These are phyloP conservation scores for Drosophila orosa DNA, from an alignment of 1,140 invertebrate genomes.

Conservation along the genomic window DNA sequence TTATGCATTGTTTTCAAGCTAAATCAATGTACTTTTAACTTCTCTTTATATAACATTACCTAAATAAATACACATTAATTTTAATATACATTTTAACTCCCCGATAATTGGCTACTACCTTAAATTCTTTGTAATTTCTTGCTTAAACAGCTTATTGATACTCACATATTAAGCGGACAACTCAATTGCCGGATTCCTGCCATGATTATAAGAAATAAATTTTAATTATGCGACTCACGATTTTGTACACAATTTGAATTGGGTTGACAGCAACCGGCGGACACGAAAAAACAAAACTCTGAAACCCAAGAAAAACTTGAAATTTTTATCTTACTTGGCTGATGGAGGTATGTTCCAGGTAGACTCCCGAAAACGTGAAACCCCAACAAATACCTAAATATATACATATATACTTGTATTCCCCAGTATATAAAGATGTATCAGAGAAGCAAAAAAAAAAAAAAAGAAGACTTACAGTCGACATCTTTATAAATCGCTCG, in stretches of 20 bases:
- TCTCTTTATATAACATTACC: not conserved
- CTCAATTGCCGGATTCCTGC: conserved; percentile 68
- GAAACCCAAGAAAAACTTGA: conserved; percentile 28
- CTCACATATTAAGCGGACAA: conserved; percentile 34
- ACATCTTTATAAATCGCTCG: conserved; percentile 81
- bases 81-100: not conserved
- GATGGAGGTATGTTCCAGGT: conserved; percentile 58
- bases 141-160: conserved; percentile 17
- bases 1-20: no score
- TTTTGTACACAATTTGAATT: conserved; percentile 82
- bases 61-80: not conserved
- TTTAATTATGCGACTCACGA: conserved; percentile 80
- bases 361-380: conserved; percentile 58
- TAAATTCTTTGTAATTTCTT: conserved; percentile 20
- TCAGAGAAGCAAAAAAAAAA: conserved; percentile 28
- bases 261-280: conserved; percentile 69
- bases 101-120: not conserved
- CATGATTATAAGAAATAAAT: conserved; percentile 72
- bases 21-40: not conserved
- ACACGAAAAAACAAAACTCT: conserved; percentile 28
- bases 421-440: conserved; percentile 34
- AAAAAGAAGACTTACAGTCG: conserved; percentile 52
- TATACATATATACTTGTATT: conserved; percentile 37
- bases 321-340: conserved; percentile 40
- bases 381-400: conserved; percentile 32